A percentile compares a stretch with the other conserved stretches of the same genome.
Conservation (phyloP, 2,113 vertebrate genomes). For the Poicephalus gulielmi region DNA sequence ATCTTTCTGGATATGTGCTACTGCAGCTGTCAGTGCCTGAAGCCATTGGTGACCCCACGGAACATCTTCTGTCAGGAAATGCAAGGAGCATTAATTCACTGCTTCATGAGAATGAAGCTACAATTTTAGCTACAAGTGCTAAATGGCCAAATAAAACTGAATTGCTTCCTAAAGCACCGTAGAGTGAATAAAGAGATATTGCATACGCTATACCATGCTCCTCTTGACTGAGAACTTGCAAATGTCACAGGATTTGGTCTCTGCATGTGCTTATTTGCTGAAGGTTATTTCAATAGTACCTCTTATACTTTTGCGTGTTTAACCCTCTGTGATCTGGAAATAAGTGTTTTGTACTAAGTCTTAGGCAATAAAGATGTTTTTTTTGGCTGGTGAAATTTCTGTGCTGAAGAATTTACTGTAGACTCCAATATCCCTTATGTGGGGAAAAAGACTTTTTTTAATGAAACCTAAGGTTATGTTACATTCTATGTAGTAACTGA, state of each 20-base stretch:
- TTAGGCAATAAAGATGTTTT: not conserved
- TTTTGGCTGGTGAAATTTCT: conserved; percentile 18
- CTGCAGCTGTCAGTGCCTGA: not conserved
- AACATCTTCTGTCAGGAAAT: not conserved
- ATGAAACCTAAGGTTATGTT: not conserved
- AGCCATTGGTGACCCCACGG: not conserved
- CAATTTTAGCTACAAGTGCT: not conserved
- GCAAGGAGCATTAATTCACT: conserved; percentile 24
- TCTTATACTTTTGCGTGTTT: not conserved
- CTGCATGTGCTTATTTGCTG: not conserved
- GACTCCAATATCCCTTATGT: not conserved
- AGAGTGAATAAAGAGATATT: not conserved
- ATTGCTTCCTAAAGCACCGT: not conserved
- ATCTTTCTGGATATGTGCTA: not conserved
- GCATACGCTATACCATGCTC: not conserved
- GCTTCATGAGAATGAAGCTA: not conserved
- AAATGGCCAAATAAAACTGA: conserved; percentile 23
- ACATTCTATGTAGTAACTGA: not conserved
- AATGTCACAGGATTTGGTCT: not conserved
- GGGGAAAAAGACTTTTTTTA: not conserved
- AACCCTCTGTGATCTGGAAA: not conserved
- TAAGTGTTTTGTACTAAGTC: conserved; percentile 29
- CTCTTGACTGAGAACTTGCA: not conserved
- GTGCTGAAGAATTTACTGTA: conserved; percentile 5
- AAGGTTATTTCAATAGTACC: not conserved